A percentile compares a stretch with the other conserved stretches of the same genome.
Conservation (phyloP, 2,888 invertebrate genomes). For the Carpatolechia fugitivella region DNA sequence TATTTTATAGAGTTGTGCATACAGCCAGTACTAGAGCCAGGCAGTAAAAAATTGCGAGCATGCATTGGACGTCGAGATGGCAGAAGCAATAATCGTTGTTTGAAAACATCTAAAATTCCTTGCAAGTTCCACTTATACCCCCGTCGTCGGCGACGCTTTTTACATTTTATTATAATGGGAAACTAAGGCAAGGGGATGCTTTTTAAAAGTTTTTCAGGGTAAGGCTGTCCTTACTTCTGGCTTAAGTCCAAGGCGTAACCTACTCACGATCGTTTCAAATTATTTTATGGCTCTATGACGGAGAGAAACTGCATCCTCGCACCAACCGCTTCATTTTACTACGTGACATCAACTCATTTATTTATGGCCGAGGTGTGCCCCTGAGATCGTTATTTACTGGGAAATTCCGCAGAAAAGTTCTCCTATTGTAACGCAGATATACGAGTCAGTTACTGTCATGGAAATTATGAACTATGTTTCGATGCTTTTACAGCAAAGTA, state of each 20-base stretch:
- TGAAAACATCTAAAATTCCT: constrained; percentile 44
- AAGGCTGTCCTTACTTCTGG: constrained; percentile 52
- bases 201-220: constrained; percentile 52
- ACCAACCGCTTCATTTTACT: constrained; percentile 23
- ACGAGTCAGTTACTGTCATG: constrained; percentile 35
- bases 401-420: constrained; percentile 29
- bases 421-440: constrained; percentile 37
- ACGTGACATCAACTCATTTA: constrained; percentile 13
- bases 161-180: constrained; percentile 52
- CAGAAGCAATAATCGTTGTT: constrained; percentile 45
- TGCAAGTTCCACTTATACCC: constrained; percentile 24
- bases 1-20: neutral
- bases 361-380: constrained; percentile 6
- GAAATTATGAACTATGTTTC: constrained; percentile 30
- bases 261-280: constrained; percentile 52
- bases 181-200: constrained; percentile 52
- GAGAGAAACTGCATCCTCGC: constrained; percentile 35
- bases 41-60: constrained; percentile 50
- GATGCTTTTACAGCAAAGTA: constrained; percentile 22
- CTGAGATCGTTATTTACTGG: constrained; percentile 14
- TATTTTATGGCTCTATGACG: constrained; percentile 59
- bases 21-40: constrained; percentile 25
- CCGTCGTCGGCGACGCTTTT: constrained; percentile 12
- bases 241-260: constrained; percentile 42
- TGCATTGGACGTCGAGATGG: constrained; percentile 29